Percentiles rank a stretch among this genome's conserved stretches.
Conservation (phyloP, 2,113 vertebrate genomes). For the Pachyramphus minor region DNA sequence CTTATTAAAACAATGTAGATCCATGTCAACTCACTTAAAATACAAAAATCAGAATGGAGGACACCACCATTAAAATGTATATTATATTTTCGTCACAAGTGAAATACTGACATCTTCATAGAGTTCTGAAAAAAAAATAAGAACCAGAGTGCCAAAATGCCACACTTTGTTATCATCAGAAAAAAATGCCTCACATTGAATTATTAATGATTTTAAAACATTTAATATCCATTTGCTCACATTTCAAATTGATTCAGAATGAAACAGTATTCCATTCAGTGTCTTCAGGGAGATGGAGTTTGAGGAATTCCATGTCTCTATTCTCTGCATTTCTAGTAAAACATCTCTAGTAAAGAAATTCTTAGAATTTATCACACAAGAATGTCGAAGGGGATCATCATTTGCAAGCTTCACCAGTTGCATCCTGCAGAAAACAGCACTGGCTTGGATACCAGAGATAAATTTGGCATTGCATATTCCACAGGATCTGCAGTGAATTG, state of each 20-base stretch:
- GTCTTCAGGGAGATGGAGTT: not conserved
- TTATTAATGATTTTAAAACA: not conserved
- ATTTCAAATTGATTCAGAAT: not conserved
- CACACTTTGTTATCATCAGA: not conserved
- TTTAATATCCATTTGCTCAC: not conserved
- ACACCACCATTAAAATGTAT: not conserved
- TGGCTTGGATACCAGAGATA: not conserved
- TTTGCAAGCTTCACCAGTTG: not conserved
- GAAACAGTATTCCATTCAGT: not conserved
- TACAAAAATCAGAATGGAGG: not conserved
- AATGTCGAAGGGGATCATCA: not conserved
- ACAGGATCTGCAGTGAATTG: not conserved
- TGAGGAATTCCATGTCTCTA: not conserved
- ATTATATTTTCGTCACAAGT: not conserved
- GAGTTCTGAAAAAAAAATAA: not conserved
- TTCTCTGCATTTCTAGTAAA: not conserved
- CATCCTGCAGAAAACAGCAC: not conserved
- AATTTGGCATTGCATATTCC: not conserved
- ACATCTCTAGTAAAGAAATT: not conserved
- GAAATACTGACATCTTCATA: not conserved
- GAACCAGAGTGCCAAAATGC: not conserved
- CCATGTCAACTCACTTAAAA: not conserved
- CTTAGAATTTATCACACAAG: not conserved
- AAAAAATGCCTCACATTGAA: not conserved
- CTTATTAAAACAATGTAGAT: not conserved